A percentile compares a stretch with the other conserved stretches of the same genome.
Evolutionary conservation across 2,888 invertebrate species (phyloP).

Genomic region (Andricus quercusramuli): DNA sequence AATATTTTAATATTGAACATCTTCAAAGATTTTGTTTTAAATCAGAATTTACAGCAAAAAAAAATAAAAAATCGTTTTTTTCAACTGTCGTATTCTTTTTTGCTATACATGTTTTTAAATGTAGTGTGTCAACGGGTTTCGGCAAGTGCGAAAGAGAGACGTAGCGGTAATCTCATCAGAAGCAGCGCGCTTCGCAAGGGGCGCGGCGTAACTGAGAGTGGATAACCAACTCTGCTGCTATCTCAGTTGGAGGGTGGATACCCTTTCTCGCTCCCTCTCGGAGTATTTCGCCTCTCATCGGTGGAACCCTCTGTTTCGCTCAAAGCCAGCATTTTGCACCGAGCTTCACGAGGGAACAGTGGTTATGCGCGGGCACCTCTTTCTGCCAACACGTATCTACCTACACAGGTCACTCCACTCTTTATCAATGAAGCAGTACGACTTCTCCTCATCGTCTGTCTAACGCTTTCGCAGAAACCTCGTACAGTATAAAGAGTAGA

Average conservation of each 20-base stretch:
- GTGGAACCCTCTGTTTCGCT: constrained; percentile 23
- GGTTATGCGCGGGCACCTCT: constrained; percentile 26
- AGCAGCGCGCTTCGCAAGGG: constrained; percentile 76
- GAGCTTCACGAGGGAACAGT: constrained; percentile 19
- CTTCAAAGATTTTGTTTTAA: neutral
- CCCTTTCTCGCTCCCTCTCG: constrained; percentile 45
- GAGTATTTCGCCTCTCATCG: constrained; percentile 19
- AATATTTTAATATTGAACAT: neutral
- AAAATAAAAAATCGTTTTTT: neutral
- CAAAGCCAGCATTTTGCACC: constrained; percentile 24
- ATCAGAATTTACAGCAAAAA: neutral
- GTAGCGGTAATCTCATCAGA: constrained; percentile 59
- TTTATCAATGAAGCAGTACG: constrained; percentile 22
- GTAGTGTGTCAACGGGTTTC: neutral
- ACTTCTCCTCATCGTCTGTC: constrained; percentile 34
- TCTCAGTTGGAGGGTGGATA: constrained; percentile 53
- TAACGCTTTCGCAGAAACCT: constrained; percentile 41
- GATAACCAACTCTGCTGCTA: constrained; percentile 65
- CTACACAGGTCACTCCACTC: constrained; percentile 20
- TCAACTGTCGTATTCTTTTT: neutral
- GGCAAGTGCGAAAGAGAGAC: constrained; percentile 30
- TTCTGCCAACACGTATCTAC: constrained; percentile 28
- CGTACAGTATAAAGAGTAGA: neutral
- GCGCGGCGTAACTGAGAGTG: constrained; percentile 77
- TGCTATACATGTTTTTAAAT: neutral